Evolutionary conservation across 1,140 invertebrate genomes (phyloP).

Genomic region (Galleria mellonella): DNA sequence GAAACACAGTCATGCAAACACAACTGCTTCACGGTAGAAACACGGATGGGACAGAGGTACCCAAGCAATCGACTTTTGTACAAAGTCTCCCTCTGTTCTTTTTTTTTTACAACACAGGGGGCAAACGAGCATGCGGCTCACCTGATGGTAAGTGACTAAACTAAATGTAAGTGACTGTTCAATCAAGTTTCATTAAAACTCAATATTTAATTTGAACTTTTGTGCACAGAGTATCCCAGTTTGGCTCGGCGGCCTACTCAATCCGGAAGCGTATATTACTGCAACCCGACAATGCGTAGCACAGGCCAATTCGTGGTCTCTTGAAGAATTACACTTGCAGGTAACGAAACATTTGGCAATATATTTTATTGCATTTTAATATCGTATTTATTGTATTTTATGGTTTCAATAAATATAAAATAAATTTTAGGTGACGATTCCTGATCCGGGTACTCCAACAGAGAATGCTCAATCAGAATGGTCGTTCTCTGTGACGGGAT

Average conservation of each 20-base stretch:
- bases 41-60: no score
- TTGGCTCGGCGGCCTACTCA: slow-evolving; percentile 97
- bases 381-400: background rate
- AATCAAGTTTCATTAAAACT: no score
- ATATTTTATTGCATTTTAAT: background rate
- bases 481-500: slow-evolving; percentile 88
- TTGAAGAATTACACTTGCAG: slow-evolving; percentile 96
- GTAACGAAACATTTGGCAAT: slow-evolving; percentile 65
- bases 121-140: no score
- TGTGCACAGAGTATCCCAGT: slow-evolving; percentile 87
- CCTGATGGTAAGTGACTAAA: no score
- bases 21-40: no score
- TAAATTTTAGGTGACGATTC: slow-evolving; percentile 73
- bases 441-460: slow-evolving; percentile 73
- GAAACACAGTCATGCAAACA: no score
- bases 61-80: no score
- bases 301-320: slow-evolving; percentile 92
- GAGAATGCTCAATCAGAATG: slow-evolving; percentile 81
- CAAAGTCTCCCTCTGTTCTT: no score
- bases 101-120: no score
- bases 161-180: no score
- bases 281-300: slow-evolving; percentile 98
- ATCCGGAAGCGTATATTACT: slow-evolving; percentile 99
- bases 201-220: no score
- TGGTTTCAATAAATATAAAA: background rate